phyloP scores from a whole-genome alignment of 2,888 invertebrate species.

The Synanthedon vespiformis region DNA sequence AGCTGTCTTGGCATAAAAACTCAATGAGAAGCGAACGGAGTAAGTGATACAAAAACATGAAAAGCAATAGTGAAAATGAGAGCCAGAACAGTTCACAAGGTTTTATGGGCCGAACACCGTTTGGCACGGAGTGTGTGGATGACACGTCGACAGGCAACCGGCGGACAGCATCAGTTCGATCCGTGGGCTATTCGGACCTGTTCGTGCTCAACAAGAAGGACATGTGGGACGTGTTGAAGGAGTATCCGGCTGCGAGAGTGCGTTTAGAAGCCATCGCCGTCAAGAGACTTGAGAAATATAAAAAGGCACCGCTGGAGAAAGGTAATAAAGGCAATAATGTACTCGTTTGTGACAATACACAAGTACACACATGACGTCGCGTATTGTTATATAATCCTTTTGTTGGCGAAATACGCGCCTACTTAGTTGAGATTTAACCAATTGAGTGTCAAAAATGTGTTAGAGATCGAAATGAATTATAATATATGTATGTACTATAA shows the following conservation, averaged over 20 bases:
- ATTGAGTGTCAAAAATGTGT: no score
- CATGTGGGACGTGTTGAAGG: conserved; percentile 99
- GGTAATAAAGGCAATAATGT: conserved; percentile 62
- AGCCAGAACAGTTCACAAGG: conserved; percentile 32
- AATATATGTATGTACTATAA: no score
- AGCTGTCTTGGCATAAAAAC: conserved; percentile 25
- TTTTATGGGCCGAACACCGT: conserved; percentile 39
- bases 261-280: conserved; percentile 97
- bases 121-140: conserved; percentile 71
- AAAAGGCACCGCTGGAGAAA: conserved; percentile 92
- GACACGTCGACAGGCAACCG: conserved; percentile 87
- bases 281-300: conserved; percentile 97
- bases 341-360: no score
- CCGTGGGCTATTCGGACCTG: conserved; percentile 98
- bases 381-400: no score
- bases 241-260: conserved; percentile 93
- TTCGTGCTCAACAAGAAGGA: conserved; percentile 99
- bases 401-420: no score
- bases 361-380: no score
- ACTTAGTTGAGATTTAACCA: no score
- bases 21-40: not conserved
- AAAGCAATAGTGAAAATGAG: not conserved
- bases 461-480: no score
- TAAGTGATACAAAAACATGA: not conserved
- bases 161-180: conserved; percentile 96